A percentile compares a stretch with the other conserved stretches of the same genome.
These are phyloP conservation scores for Eulemur macaco DNA, from an alignment of 2,113 vertebrate genomes.

Conservation along the genomic window DNA sequence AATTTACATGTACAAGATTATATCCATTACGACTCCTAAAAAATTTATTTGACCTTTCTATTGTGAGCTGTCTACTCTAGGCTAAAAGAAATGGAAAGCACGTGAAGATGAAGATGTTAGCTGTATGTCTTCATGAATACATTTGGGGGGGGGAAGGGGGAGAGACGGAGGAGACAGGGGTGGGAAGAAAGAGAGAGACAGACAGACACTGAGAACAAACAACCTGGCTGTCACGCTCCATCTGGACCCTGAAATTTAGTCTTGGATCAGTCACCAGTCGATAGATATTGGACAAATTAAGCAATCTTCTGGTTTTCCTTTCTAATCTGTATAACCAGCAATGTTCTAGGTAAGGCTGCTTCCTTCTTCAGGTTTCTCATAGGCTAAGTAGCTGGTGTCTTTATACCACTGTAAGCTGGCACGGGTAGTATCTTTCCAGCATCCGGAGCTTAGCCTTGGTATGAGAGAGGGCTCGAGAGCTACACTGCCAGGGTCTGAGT, in stretches of 20 bases:
- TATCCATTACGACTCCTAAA: constrained; percentile 50
- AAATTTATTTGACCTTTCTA: constrained; percentile 36
- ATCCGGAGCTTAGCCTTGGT: background rate
- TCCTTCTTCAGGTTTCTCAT: background rate
- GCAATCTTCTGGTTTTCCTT: background rate
- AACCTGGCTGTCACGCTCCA: fast-evolving
- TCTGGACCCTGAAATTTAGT: background rate
- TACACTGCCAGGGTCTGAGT: background rate
- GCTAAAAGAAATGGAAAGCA: background rate
- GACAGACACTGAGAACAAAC: too few relatives aligned
- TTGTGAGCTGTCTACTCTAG: background rate
- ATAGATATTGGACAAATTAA: background rate
- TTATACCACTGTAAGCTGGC: background rate
- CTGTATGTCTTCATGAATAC: background rate
- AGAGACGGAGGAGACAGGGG: background rate
- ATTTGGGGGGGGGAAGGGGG: background rate
- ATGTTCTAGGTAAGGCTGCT: background rate
- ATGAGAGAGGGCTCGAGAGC: background rate
- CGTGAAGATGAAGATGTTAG: background rate
- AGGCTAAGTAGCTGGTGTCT: background rate
- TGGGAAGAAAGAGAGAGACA: too few relatives aligned
- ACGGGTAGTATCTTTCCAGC: background rate
- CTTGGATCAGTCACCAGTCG: background rate
- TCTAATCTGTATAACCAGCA: background rate
- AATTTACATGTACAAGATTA: constrained; percentile 37